These are phyloP conservation scores for Pipra filicauda DNA, from an alignment of 2,113 vertebrate genomes.

Conservation along the genomic window DNA sequence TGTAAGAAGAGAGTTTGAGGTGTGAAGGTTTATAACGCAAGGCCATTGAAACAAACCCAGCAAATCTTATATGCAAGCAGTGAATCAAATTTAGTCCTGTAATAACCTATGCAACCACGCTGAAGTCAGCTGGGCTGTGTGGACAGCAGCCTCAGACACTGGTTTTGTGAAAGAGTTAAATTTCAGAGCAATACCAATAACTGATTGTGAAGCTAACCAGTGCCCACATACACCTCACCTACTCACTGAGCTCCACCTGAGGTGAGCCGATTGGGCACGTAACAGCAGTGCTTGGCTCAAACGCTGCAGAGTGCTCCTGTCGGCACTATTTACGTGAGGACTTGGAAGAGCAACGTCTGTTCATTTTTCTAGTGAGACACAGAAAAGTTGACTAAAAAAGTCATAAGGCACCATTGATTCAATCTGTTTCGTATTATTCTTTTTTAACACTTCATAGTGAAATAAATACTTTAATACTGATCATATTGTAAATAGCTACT, in stretches of 20 bases:
- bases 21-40: conserved; percentile 49
- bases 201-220: background rate
- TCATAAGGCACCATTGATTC: conserved; percentile 74
- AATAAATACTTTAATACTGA: conserved; percentile 75
- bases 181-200: background rate
- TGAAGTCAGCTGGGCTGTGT: background rate
- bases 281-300: background rate
- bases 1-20: background rate
- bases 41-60: conserved; percentile 21
- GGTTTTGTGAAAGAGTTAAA: background rate
- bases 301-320: background rate
- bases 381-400: conserved; percentile 54
- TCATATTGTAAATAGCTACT: conserved; percentile 69
- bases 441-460: conserved; percentile 70
- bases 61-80: background rate
- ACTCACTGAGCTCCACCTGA: background rate
- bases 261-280: background rate
- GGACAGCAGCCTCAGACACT: background rate
- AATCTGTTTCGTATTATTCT: conserved; percentile 37
- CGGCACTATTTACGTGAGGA: background rate
- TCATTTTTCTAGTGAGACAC: conserved; percentile 51
- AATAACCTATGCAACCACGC: background rate
- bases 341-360: background rate
- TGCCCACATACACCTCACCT: background rate
- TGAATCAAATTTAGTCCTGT: background rate